phyloP scores from a whole-genome alignment of 2,888 invertebrate species.

The Reticulitermes lucifugus region DNA sequence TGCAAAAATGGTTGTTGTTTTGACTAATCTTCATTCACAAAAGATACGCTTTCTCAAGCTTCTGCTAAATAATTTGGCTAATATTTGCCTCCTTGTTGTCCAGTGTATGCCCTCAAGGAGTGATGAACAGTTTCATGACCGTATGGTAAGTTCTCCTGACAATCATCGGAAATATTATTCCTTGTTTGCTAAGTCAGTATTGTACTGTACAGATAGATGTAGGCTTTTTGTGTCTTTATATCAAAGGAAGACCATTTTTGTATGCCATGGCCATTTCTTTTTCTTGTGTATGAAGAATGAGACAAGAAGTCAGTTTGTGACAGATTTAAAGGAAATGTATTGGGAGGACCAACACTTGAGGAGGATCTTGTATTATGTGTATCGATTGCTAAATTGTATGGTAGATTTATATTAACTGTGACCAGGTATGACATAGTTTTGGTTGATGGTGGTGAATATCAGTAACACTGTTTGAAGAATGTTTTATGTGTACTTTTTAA shows the following conservation, averaged over 20 bases:
- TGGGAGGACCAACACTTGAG: neutral
- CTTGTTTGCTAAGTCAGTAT: constrained; percentile 19
- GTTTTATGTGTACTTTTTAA: too few relatives aligned
- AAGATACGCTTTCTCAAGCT: neutral
- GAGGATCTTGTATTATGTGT: neutral
- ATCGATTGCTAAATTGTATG: too few relatives aligned
- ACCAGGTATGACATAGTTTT: too few relatives aligned
- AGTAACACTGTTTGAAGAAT: too few relatives aligned
- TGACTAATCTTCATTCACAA: constrained; percentile 1
- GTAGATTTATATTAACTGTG: too few relatives aligned
- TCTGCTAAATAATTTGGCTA: constrained; percentile 5
- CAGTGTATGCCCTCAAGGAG: constrained; percentile 87
- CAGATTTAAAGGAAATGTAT: neutral
- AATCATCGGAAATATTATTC: neutral
- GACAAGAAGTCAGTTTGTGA: neutral
- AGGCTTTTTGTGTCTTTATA: constrained; percentile 9
- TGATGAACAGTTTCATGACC: constrained; percentile 90
- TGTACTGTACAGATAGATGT: constrained; percentile 22
- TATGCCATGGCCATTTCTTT: constrained; percentile 50
- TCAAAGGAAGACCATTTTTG: constrained; percentile 49
- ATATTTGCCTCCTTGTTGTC: constrained; percentile 68
- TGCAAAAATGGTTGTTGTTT: constrained; percentile 61
- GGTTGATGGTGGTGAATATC: too few relatives aligned
- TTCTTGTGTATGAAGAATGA: constrained; percentile 9
- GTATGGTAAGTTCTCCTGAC: constrained; percentile 80